Evolutionary conservation across 35 echinoderm and acorn worm genomes (phyloP), one percentile per base, ranked within the genome.

Genomic region (Stichopus chloronotus): DNA sequence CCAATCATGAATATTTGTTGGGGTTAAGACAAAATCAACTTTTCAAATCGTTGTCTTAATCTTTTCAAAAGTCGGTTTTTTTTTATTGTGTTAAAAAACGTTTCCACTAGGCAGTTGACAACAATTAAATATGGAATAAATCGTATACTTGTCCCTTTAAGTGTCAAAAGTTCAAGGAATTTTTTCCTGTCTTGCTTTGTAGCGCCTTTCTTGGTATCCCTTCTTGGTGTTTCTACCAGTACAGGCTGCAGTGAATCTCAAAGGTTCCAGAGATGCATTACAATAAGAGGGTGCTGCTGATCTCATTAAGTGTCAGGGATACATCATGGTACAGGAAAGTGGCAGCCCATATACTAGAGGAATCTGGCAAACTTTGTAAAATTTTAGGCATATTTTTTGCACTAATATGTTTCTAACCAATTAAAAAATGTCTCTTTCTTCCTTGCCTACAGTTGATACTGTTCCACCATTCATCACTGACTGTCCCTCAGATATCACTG

Each of bases 391-490:
- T 43, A 43, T 43, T 43, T 3, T 43, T 43, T 43, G 30, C 30
- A 43, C 30, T 43, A 3, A 43, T 43, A 43, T 43, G 30, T 43
- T 43, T 43, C 30, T 43, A 43, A 43, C 30, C 0, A 43, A 43
- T 43, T 43, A 0, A 0, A 43, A 43, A 43, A 43, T 43, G 30
- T 43, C 30, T 43, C 30, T 43, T 13, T 71, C 60, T 89, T 59
- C 59, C 53, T 89, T 89, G 14, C 52, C 71, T 52, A 59, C 82
- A 85, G 87, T 89, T 72, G 87, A 89, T 63, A 17, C 22, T 7
- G 10, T 69, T 9, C 8, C 53, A 19, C 90, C 90, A 59, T 3
- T 56, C 58, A 78, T 91, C 56, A 11, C 6, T 78, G 23, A 5
- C 65, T 91, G 90, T 20, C 90, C 90, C 56, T 3, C 12, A 55